These are phyloP conservation scores for Scleropages formosus DNA, from an alignment of 2,797 vertebrate genomes.

Conservation along the genomic window DNA sequence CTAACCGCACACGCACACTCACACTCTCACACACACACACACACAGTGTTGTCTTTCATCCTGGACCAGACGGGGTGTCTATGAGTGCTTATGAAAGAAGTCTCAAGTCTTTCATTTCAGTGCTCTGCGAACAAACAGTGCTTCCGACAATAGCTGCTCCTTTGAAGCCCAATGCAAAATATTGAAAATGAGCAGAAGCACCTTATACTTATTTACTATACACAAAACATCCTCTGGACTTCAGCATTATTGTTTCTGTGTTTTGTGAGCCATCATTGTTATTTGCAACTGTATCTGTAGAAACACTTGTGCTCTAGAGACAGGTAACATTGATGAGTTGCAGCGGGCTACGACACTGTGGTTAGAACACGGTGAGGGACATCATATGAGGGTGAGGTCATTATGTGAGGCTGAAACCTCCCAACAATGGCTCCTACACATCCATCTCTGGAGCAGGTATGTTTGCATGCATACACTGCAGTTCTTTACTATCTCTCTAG, in stretches of 20 bases:
- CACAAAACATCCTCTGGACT: neutral
- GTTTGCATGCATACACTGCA: neutral
- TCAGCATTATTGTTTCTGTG: neutral
- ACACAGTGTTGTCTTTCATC: conserved; percentile 12
- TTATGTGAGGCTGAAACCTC: neutral
- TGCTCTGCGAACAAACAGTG: conserved; percentile 5
- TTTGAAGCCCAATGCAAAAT: conserved; percentile 16
- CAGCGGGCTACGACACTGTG: neutral
- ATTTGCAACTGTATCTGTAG: neutral
- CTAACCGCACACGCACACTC: neutral
- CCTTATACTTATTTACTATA: neutral
- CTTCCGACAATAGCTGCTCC: neutral
- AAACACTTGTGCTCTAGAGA: neutral
- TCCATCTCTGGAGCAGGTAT: neutral
- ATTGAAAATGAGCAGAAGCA: neutral
- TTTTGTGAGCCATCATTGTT: neutral
- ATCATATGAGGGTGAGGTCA: neutral
- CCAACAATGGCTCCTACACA: neutral
- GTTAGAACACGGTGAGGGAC: neutral
- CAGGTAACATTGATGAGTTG: neutral
- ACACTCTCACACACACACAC: neutral
- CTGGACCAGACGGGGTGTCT: neutral
- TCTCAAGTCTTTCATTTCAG: conserved; percentile 24
- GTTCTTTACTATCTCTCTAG: neutral
- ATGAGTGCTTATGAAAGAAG: conserved; percentile 25